These are phyloP conservation scores for Lutraria lutraria DNA, from an alignment of 2,888 invertebrate genomes.

Conservation along the genomic window DNA sequence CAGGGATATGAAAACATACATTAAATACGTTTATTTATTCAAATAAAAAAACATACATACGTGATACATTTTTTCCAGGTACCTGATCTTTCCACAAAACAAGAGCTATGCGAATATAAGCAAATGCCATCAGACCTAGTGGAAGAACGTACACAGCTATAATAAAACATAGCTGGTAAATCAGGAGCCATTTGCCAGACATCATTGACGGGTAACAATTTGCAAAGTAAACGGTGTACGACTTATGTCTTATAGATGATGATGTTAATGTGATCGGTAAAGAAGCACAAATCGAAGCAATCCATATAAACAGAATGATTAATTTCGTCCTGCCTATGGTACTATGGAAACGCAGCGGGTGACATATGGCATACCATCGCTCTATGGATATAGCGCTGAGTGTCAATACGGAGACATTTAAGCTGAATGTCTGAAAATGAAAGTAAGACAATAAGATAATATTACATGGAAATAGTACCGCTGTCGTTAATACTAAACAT, in stretches of 20 bases:
- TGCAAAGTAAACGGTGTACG: conserved; percentile 73
- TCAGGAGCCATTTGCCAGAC: conserved; percentile 51
- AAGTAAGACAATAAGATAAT: no score
- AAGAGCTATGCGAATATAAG: conserved; percentile 81
- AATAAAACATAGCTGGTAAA: conserved; percentile 75
- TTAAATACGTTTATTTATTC: no score
- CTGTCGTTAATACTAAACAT: no score
- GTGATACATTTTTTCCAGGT: conserved; percentile 48
- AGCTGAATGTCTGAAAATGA: conserved; percentile 93
- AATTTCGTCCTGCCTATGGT: conserved; percentile 93
- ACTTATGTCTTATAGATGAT: conserved; percentile 61
- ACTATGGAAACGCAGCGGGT: conserved; percentile 95
- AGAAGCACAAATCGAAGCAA: conserved; percentile 89
- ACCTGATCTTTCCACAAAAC: conserved; percentile 80
- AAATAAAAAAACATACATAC: conserved; percentile 41
- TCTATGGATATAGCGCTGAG: conserved; percentile 97
- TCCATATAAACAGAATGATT: conserved; percentile 94
- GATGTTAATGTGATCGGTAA: conserved; percentile 80
- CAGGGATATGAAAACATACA: no score
- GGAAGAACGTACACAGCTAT: conserved; percentile 92
- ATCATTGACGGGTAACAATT: conserved; percentile 71
- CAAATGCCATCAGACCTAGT: conserved; percentile 80
- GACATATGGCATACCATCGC: conserved; percentile 97
- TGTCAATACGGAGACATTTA: conserved; percentile 96
- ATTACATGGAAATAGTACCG: no score